These are phyloP conservation scores for Chrysina gloriosa DNA, from an alignment of 2,888 invertebrate species.

Conservation along the genomic window DNA sequence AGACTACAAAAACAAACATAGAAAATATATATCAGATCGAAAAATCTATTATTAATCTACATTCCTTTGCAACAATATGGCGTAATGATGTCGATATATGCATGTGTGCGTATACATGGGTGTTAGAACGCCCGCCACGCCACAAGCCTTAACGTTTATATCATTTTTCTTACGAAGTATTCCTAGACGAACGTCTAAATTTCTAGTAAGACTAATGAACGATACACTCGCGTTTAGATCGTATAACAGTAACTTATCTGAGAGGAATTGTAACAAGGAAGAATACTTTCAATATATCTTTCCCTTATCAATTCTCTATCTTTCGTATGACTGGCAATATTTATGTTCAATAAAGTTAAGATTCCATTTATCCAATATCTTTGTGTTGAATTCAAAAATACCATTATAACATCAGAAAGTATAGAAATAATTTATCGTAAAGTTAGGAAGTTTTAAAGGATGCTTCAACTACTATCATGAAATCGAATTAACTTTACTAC, in stretches of 20 bases:
- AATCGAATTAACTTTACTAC: no score
- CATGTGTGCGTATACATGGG: conserved; percentile 19
- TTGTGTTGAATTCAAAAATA: no score
- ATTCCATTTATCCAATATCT: no score
- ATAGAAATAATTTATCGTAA: no score
- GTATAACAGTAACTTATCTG: conserved; percentile 15
- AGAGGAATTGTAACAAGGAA: conserved; percentile 9
- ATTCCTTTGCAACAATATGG: conserved; percentile 36
- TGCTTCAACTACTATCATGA: no score
- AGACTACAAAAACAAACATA: conserved; percentile 24
- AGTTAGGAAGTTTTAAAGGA: no score
- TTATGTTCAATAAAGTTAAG: not conserved
- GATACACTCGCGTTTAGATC: conserved; percentile 23
- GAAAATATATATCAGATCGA: conserved; percentile 15
- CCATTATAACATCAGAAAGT: no score
- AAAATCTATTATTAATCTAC: conserved; percentile 38
- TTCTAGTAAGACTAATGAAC: conserved; percentile 31
- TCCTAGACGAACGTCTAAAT: conserved; percentile 30
- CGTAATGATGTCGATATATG: conserved; percentile 34
- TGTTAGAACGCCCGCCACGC: conserved; percentile 18
- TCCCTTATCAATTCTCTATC: conserved; percentile 19
- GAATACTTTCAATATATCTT: conserved; percentile 21
- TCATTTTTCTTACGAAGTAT: conserved; percentile 30
- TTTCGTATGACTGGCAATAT: not conserved
- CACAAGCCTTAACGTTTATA: conserved; percentile 10